Conservation (phyloP, 2,888 invertebrate species). For the Geotrupes spiniger region DNA sequence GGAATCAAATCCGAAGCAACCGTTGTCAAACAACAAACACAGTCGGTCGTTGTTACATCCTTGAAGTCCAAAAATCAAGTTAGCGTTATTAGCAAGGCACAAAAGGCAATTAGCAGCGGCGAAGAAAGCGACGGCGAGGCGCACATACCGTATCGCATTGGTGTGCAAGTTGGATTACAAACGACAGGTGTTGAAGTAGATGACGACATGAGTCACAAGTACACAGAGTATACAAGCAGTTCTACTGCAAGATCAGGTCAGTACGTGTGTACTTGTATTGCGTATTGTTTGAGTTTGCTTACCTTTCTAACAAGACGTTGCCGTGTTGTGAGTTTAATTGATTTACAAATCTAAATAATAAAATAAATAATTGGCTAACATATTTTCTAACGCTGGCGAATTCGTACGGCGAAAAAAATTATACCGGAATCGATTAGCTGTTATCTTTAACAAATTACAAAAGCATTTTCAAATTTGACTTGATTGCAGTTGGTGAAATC, state of each 20-base stretch:
- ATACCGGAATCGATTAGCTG: too few species aligned
- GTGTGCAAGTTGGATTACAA: slow-evolving; percentile 20
- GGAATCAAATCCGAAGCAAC: neutral
- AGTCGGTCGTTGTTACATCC: slow-evolving; percentile 10
- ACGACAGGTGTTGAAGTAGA: slow-evolving; percentile 19
- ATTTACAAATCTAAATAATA: too few species aligned
- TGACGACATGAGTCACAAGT: slow-evolving; percentile 44
- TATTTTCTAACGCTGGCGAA: too few species aligned
- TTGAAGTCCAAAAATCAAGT: slow-evolving; percentile 14
- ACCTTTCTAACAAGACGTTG: too few species aligned
- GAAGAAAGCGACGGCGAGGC: slow-evolving; percentile 36
- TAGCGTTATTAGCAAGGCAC: slow-evolving; percentile 12
- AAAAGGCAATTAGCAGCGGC: slow-evolving; percentile 37
- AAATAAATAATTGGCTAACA: too few species aligned
- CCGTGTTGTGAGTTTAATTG: too few species aligned
- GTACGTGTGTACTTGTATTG: too few species aligned
- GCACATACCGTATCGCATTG: slow-evolving; percentile 20
- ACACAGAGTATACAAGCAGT: slow-evolving; percentile 34
- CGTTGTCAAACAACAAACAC: slow-evolving; percentile 14
- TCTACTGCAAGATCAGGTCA: slow-evolving; percentile 39
- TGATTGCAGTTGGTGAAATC: too few species aligned
- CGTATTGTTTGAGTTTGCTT: too few species aligned
- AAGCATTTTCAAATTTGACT: too few species aligned
- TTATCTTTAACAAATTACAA: too few species aligned
- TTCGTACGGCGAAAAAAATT: too few species aligned